A percentile compares a stretch with the other conserved stretches of the same genome.
Conservation (phyloP, 2,113 vertebrate genomes). For the Heterotilapia buettikoferi region DNA sequence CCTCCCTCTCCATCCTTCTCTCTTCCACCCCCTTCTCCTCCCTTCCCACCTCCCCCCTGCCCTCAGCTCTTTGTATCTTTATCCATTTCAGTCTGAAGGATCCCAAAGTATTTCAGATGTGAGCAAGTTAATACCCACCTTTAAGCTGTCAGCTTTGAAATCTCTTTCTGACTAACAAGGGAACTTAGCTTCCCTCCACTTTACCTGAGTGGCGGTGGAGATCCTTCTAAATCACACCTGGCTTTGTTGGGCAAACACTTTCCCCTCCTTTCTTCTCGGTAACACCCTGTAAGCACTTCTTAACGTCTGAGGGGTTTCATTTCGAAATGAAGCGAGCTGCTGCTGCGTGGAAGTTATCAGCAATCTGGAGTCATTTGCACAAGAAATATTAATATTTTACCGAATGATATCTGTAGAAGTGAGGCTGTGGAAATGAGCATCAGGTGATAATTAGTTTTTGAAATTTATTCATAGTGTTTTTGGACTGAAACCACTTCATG, state of each 20-base stretch:
- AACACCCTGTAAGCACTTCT: neutral
- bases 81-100: constrained; percentile 57
- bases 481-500: neutral
- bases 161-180: constrained; percentile 47
- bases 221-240: constrained; percentile 63
- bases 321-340: neutral
- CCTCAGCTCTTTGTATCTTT: constrained; percentile 51
- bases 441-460: constrained; percentile 48
- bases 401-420: neutral
- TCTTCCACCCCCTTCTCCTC: constrained; percentile 20
- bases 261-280: neutral
- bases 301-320: neutral
- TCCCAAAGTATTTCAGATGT: constrained; percentile 55
- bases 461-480: constrained; percentile 29
- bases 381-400: constrained; percentile 11
- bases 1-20: constrained; percentile 42
- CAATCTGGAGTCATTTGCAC: constrained; percentile 1
- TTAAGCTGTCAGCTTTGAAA: constrained; percentile 60
- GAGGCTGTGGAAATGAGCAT: neutral
- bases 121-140: constrained; percentile 53
- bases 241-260: constrained; percentile 65
- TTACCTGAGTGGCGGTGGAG: constrained; percentile 54
- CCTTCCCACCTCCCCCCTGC: constrained; percentile 45
- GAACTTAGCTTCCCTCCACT: constrained; percentile 24
- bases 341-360: neutral